Percentiles rank a stretch among this genome's conserved stretches.
phyloP scores from a whole-genome alignment of 1,140 invertebrate species.

The Apis cerana region DNA sequence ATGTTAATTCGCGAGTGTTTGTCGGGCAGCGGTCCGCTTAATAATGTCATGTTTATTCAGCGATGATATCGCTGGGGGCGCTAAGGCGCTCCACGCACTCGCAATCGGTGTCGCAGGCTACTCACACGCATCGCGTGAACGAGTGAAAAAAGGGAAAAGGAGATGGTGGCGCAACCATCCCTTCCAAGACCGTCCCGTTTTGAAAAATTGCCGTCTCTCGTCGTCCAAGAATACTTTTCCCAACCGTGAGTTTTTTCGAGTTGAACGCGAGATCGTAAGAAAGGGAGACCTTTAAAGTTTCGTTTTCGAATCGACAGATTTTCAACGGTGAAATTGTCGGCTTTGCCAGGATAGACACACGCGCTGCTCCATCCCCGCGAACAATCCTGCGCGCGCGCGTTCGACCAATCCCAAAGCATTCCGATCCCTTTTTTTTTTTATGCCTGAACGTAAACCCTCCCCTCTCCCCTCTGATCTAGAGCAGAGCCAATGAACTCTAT shows the following conservation, averaged over 20 bases:
- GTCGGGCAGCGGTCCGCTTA: conserved; percentile 79
- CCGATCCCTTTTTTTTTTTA: conserved; percentile 63
- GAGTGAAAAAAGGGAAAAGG: conserved; percentile 9
- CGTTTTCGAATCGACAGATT: conserved; percentile 59
- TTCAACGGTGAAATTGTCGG: conserved; percentile 56
- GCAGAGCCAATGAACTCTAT: conserved; percentile 75
- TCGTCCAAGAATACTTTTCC: no score
- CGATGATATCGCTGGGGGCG: conserved; percentile 79
- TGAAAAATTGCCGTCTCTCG: no score
- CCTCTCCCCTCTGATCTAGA: conserved; percentile 51
- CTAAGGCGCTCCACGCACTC: conserved; percentile 72
- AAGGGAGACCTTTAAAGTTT: no score
- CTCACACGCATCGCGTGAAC: conserved; percentile 37
- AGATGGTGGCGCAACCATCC: conserved; percentile 45
- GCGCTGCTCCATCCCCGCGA: conserved; percentile 42
- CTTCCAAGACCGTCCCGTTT: conserved; percentile 19
- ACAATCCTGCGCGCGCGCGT: conserved; percentile 60
- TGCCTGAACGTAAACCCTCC: conserved; percentile 70
- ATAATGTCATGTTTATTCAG: conserved; percentile 82
- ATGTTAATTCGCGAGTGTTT: conserved; percentile 81
- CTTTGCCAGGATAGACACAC: neutral
- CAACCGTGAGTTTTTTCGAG: no score
- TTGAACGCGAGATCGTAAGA: no score
- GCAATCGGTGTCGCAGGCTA: conserved; percentile 71
- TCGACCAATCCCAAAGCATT: conserved; percentile 67